phyloP scores from a whole-genome alignment of 2,888 invertebrate genomes.

The Hedychridium roseum region DNA sequence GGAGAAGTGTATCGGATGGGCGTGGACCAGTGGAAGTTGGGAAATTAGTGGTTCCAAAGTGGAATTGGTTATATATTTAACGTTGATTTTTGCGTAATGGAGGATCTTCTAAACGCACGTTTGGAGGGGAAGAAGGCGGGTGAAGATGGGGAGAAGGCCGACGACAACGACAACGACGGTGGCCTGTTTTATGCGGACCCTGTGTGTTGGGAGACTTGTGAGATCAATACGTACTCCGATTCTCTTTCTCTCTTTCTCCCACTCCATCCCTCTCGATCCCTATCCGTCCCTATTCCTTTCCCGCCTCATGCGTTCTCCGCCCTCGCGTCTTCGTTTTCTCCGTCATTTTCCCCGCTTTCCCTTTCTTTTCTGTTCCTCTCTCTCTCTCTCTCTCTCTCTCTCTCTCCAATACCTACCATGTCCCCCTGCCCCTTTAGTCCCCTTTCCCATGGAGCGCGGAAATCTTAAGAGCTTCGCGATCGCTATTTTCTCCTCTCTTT shows the following conservation, averaged over 20 bases:
- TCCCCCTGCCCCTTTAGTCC: slow-evolving; percentile 10
- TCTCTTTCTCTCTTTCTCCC: slow-evolving; percentile 21
- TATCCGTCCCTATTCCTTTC: slow-evolving; percentile 8
- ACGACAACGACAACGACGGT: slow-evolving; percentile 29
- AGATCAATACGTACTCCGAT: slow-evolving; percentile 51
- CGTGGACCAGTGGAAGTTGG: no score
- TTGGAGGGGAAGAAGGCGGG: no score
- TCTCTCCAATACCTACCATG: slow-evolving; percentile 4
- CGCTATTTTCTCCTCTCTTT: no score
- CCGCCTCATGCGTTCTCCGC: slow-evolving; percentile 7
- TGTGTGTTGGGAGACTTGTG: slow-evolving; percentile 40
- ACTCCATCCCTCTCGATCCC: slow-evolving; percentile 14
- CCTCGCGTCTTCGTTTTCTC: background rate
- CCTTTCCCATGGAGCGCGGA: no score
- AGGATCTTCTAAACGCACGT: no score
- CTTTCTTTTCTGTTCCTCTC: slow-evolving; percentile 1
- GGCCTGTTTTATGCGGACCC: slow-evolving; percentile 45
- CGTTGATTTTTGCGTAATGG: no score
- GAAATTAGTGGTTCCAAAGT: no score
- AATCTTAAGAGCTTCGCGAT: no score
- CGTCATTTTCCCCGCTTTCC: background rate
- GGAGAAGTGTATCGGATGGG: no score
- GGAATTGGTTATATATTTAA: no score
- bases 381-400: background rate
- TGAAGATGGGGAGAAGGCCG: slow-evolving; percentile 24